Evolutionary conservation across 1,140 invertebrate species (phyloP), one percentile per base, ranked within the genome.

Genomic region (Drosophila pruinosa): DNA sequence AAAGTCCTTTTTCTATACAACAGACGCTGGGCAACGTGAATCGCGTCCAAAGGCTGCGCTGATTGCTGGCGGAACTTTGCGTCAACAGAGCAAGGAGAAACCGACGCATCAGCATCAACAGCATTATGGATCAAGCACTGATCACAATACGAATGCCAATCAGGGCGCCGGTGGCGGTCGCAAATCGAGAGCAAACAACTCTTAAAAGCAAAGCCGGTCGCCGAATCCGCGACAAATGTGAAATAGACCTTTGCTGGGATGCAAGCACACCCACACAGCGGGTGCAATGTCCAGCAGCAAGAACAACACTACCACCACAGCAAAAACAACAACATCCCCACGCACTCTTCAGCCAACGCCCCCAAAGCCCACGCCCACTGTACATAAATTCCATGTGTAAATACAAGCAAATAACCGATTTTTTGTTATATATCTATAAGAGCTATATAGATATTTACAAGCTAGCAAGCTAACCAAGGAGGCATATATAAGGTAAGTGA

Each of bases 381-480:
- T 86, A 86, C 38, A 86, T 88, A 81, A 88, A 86, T 86, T 86
- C 82, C 82, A 86, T 68, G 54, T 86, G 81, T 86, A 86, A 86
- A 86, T 86, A 88, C 68, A 67, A 88, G 54, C 47, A 56, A 72
- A 48, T n/a, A 64, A 53, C 43, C 34, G 61, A 48, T 50, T 62
- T 48, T 82, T 79, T 86, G 82, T 88, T 86, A 88, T 68, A 52
- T 72, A 78, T 81, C 77, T 78, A 77, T 86, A 81, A 88, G 82
- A 50, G 77, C 81, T 81, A 88, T 75, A 81, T 81, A 86, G 74
- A 88, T 83, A 68, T 77, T 58, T 70, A 74, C 54, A 28, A 88
- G 61, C 77, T 71, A 77, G 71, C 54, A 28, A 88, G 61, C 77
- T 71, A 77, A 81, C 65, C 75, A 88, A 85, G 78, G 82, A 88